A percentile compares a stretch with the other conserved stretches of the same genome.
phyloP scores from a whole-genome alignment of 1,140 invertebrate genomes.

The Ooceraea biroi region DNA sequence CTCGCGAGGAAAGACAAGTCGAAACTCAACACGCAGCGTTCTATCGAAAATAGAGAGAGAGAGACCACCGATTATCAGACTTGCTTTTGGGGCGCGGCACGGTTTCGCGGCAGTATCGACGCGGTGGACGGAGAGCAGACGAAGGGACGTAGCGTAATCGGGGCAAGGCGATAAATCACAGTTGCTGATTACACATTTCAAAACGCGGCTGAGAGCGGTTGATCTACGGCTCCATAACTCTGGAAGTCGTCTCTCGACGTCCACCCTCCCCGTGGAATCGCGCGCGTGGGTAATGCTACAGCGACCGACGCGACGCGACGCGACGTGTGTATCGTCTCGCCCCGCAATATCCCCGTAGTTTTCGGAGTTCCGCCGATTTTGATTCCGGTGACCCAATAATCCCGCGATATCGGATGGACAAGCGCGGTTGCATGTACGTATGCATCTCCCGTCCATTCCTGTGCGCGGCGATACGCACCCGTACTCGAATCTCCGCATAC shows the following conservation, averaged over 20 bases:
- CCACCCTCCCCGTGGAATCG: constrained; percentile 8
- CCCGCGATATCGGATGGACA: constrained; percentile 20
- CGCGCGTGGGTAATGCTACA: no score
- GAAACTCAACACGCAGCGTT: neutral
- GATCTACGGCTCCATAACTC: constrained; percentile 84
- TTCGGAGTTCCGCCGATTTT: constrained; percentile 48
- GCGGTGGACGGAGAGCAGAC: constrained; percentile 14
- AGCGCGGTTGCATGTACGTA: constrained; percentile 3
- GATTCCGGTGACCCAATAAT: constrained; percentile 54
- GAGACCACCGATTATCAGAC: neutral
- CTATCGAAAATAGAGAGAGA: neutral
- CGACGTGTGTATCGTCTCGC: neutral
- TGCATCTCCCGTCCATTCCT: neutral
- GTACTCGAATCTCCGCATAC: no score
- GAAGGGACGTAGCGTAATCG: constrained; percentile 77
- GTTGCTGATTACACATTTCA: constrained; percentile 84
- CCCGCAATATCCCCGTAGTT: constrained; percentile 11
- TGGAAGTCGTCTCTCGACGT: constrained; percentile 45
- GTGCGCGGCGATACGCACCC: neutral
- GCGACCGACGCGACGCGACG: neutral
- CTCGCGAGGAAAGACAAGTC: neutral
- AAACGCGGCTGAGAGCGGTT: constrained; percentile 81
- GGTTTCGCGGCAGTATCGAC: constrained; percentile 60
- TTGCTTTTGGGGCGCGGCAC: constrained; percentile 18
- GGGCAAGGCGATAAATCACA: constrained; percentile 80